A percentile compares a stretch with the other conserved stretches of the same genome.
Conservation (phyloP, 2,797 vertebrate species). For the Craterocephalus amniculus region DNA sequence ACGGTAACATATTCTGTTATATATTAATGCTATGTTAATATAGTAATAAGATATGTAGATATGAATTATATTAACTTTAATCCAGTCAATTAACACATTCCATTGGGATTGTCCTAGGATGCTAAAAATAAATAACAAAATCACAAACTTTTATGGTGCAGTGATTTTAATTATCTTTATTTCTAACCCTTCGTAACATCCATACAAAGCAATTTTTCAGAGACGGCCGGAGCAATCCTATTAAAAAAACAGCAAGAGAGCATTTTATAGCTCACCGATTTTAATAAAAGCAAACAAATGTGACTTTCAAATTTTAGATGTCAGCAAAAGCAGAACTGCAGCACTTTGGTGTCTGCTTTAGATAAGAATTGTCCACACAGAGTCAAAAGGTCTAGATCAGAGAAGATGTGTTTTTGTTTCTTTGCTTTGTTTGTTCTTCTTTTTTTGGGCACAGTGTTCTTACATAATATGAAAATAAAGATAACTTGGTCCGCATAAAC, state of each 20-base stretch:
- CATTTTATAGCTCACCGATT: neutral
- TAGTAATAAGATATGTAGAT: too few relatives aligned
- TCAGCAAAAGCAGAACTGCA: neutral
- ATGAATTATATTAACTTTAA: too few relatives aligned
- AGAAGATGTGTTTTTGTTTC: neutral
- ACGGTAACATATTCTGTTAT: too few relatives aligned
- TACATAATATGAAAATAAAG: too few relatives aligned
- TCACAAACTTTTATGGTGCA: neutral
- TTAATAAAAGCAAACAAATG: neutral
- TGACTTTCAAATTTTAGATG: neutral
- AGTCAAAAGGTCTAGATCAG: neutral
- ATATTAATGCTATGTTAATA: too few relatives aligned
- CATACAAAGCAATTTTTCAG: neutral
- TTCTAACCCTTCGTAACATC: neutral
- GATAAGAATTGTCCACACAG: neutral
- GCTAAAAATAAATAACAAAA: too few relatives aligned
- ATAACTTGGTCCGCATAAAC: neutral
- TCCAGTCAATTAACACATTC: too few relatives aligned
- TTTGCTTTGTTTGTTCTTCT: neutral
- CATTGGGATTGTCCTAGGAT: too few relatives aligned
- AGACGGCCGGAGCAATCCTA: neutral
- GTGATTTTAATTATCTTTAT: neutral
- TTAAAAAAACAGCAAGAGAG: neutral
- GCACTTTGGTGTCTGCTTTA: neutral
- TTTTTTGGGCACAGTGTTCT: neutral